Percentiles rank a stretch among this genome's conserved stretches.
Evolutionary conservation across 1,140 invertebrate genomes (phyloP).

Genomic region (Megalonaias nervosa): DNA sequence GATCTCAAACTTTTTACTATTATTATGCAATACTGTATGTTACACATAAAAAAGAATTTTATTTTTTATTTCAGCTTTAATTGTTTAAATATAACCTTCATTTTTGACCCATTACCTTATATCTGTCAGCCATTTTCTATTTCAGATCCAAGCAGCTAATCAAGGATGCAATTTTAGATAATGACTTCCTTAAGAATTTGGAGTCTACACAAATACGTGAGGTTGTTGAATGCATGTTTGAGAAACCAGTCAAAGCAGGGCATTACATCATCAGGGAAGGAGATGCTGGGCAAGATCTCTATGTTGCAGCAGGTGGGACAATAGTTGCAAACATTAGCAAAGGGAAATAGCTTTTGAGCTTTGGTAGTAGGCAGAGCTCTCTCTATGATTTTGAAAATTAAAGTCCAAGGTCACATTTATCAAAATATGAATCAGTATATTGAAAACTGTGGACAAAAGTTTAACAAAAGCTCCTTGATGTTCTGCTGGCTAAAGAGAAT

Average conservation of each 20-base stretch:
- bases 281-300: constrained; percentile 97
- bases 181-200: constrained; percentile 99
- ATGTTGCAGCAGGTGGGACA: constrained; percentile 97
- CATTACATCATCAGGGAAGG: constrained; percentile 98
- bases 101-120: background rate
- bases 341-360: no score
- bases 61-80: background rate
- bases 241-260: constrained; percentile 90
- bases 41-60: background rate
- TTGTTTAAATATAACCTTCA: background rate
- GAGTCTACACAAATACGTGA: constrained; percentile 96
- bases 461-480: no score
- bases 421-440: no score
- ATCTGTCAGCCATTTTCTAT: background rate
- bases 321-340: background rate
- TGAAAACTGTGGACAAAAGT: no score
- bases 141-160: constrained; percentile 95
- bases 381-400: no score
- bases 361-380: no score
- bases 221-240: constrained; percentile 99
- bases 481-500: no score
- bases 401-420: no score
- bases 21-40: background rate
- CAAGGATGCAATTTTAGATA: constrained; percentile 96
- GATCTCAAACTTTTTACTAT: background rate